Evolutionary conservation across 2,888 invertebrate genomes (phyloP), one percentile per base, ranked within the genome.

Genomic region (Acanthosepion pharaonis): DNA sequence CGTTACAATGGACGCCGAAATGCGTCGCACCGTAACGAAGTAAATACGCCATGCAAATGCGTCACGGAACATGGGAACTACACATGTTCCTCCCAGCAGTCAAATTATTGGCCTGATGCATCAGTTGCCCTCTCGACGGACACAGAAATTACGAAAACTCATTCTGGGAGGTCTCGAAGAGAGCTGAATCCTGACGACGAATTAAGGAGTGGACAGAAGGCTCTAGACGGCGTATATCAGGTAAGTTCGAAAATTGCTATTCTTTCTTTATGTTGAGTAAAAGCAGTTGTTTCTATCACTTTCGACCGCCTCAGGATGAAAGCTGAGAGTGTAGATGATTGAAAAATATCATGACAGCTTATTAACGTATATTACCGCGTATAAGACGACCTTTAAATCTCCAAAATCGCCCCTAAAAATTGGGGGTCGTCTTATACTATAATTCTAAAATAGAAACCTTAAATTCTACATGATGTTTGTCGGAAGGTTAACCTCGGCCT

Each of bases 1-100:
- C 78, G 78, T 78, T 78, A 78, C 18, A 78, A 78, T 78, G 78
- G 78, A 78, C 78, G 78, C 23, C 78, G 78, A n/a, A 78, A 78
- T n/a, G 78, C 78, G 78, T 78, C 78, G n/a, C 78, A 78, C 78
- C 78, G 78, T 78, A 78, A 78, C 78, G 78, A 78, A 78, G 78
- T 78, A 11, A 78, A 78, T 15, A 33, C 78, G 78, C 78, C 78
- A 78, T 78, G 78, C 78, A 78, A 78, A 78, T 78, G 78, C 18
- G 33, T 78, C n/a, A 78, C 78, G 78, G 78, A 78, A 78, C 78
- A 78, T n/a, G 78, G 78, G 8, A 78, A 78, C n/a, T 78, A 78
- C 78, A 78, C 78, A 33, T 78, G 78, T 11, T 78, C 78, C 78
- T 78, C 78, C 33, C 78, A 78, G 78, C 78, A 78, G n/a, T 78